Conservation (phyloP, 1,140 invertebrate species). For the Leptinotarsa texana region DNA sequence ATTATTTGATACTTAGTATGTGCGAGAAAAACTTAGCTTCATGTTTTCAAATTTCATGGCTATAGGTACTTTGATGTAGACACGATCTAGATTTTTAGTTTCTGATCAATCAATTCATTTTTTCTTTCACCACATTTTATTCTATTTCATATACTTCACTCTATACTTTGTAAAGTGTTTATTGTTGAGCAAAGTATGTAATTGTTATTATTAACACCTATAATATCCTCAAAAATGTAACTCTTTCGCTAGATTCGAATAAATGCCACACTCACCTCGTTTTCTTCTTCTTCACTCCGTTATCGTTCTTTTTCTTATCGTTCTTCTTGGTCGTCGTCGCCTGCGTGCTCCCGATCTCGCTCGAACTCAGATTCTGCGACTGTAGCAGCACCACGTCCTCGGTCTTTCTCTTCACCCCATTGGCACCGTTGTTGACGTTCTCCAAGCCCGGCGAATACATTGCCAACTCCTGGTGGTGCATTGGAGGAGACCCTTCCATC, state of each 20-base stretch:
- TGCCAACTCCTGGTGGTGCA: constrained; percentile 52
- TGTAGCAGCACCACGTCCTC: constrained; percentile 60
- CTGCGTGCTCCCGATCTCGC: constrained; percentile 47
- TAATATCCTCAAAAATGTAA: no score
- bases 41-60: no score
- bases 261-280: constrained; percentile 69
- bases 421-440: constrained; percentile 53
- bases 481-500: constrained; percentile 49
- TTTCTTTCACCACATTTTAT: no score
- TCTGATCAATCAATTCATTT: no score
- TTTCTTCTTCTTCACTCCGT: constrained; percentile 91
- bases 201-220: no score
- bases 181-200: background rate
- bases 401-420: constrained; percentile 59
- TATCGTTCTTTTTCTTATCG: constrained; percentile 83
- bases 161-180: background rate
- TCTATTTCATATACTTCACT: no score
- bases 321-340: constrained; percentile 53
- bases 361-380: constrained; percentile 51
- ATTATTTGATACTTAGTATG: no score
- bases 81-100: no score
- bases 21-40: no score
- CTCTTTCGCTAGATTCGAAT: no score
- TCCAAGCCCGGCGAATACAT: constrained; percentile 52
- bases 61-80: no score